Percentiles rank a stretch among this genome's conserved stretches.
Conservation (phyloP, 2,113 vertebrate genomes). For the Alexandromys fortis region DNA sequence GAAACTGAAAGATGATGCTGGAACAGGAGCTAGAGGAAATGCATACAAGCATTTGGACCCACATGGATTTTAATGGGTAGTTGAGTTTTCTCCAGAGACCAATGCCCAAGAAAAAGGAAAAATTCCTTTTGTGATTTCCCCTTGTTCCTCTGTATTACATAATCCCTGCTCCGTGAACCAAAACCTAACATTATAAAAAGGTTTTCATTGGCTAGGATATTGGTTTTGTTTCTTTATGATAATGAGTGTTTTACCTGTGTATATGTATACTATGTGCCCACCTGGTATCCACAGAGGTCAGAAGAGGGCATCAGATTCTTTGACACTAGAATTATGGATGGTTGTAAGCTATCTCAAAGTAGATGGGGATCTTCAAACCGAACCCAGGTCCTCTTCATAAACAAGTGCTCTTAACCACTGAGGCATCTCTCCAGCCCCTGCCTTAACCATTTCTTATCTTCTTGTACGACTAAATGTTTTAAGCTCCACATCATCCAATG, state of each 20-base stretch:
- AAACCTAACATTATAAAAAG: not conserved
- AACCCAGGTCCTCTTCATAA: not conserved
- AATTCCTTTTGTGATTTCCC: not conserved
- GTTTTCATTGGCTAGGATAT: not conserved
- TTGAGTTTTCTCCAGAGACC: not conserved
- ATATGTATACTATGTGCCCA: not conserved
- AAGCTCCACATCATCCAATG: not conserved
- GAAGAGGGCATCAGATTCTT: not conserved
- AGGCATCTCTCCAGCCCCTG: not conserved
- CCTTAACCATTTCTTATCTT: not conserved
- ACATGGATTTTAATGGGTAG: not conserved
- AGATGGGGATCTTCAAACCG: accelerated
- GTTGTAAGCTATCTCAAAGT: not conserved
- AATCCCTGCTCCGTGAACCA: not conserved
- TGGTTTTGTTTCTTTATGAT: not conserved
- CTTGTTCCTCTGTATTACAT: not conserved
- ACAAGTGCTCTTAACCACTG: not conserved
- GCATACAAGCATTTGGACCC: not conserved
- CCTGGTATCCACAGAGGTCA: not conserved
- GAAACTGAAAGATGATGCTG: not conserved
- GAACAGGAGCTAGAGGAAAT: not conserved
- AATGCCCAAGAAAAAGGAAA: not conserved
- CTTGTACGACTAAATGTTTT: not conserved
- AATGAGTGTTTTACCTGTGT: not conserved
- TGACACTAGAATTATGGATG: too few relatives aligned